Conservation (phyloP, 2,113 vertebrate species). For the Cygnus atratus region DNA sequence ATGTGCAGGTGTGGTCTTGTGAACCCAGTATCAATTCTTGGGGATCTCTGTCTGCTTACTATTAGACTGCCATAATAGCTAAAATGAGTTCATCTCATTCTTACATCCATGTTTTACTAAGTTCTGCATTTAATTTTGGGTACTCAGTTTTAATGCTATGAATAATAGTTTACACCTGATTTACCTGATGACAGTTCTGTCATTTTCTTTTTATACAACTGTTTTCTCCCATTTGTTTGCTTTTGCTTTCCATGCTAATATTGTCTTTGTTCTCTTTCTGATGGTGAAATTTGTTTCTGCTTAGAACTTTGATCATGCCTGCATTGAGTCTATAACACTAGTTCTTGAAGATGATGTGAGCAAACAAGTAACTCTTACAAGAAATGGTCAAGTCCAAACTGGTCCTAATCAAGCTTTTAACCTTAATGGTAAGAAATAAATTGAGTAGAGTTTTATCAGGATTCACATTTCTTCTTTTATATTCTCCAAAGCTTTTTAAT, state of each 20-base stretch:
- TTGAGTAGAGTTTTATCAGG: neutral
- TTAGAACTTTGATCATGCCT: constrained; percentile 87
- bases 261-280: neutral
- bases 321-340: constrained; percentile 92
- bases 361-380: constrained; percentile 90
- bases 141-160: neutral
- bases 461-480: neutral
- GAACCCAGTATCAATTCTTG: neutral
- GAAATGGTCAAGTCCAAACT: constrained; percentile 88
- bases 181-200: neutral
- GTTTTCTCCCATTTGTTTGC: fast-evolving
- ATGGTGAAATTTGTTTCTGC: constrained; percentile 9
- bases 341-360: constrained; percentile 91
- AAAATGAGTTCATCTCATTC: neutral
- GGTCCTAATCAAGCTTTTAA: constrained; percentile 83
- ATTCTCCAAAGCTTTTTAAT: neutral
- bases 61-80: neutral
- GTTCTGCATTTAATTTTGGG: neutral
- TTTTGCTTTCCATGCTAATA: neutral
- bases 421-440: constrained; percentile 83
- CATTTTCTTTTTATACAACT: neutral
- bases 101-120: neutral
- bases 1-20: neutral
- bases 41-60: neutral
- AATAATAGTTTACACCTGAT: neutral